Base-by-base conservation (phyloP, 2,888 invertebrate genomes). In the Antitype chi region DNA sequence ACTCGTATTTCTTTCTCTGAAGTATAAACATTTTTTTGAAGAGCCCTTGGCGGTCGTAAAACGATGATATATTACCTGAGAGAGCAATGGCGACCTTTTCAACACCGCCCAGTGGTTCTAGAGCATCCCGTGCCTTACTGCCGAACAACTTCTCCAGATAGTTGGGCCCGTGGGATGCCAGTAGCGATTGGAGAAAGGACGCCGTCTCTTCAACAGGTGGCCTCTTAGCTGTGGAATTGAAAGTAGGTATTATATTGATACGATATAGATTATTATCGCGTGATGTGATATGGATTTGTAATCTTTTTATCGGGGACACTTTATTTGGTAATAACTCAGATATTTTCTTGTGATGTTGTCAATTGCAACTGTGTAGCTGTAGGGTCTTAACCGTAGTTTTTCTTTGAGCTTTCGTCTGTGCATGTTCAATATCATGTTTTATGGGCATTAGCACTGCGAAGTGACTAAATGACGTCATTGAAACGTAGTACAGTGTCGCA, bases 151-250 rank as follows among this genome's bases (percentile, higher is more conserved):
- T 99, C 96, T 99, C 99, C 93, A 99, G 97, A 95, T 99, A 99
- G 97, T 99, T 99, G 87, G 99, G 99, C 84, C 99, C 99, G 94
- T 99, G 99, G 85, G 99, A 99, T 68, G 99, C 98, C 90, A 99
- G 97, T 88, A 99, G 97, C 38, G 99, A 99, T 93, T 99, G 99
- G 86, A 99, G 97, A 94, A 99, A 99, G 81, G 99, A 99, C 64
- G 99, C 98, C 0, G 99, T 99, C 94, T 99, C 99, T 94, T 99
- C 99, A 53, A 99, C 99, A 70, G 99, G 99, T 88, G 99, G 99
- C 92, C 99, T 97, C 94, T 99, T 99, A 38, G 99, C 99, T 99
- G 96, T 32, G 96, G 94, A 91, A 87, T 66, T 57, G 66, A 79
- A 78, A 81, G 67, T 15, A 77, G 76, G 69, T n/a, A 69, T 64